Base-by-base conservation (phyloP, 2,113 vertebrate species). In the Scalopus aquaticus region DNA sequence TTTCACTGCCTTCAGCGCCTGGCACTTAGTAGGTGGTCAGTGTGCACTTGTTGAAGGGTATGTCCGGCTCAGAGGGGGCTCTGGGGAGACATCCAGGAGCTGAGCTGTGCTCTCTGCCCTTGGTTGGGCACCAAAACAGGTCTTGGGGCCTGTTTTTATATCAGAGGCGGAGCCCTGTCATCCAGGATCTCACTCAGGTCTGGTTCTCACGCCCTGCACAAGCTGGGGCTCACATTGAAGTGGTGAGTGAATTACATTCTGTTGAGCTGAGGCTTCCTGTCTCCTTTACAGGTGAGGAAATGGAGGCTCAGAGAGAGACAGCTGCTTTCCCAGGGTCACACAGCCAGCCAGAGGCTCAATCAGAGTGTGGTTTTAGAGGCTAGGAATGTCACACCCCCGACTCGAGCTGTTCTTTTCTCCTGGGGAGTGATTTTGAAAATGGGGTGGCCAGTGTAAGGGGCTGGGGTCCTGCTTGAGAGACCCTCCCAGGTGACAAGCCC, bases 21-120 rank as follows among this genome's bases (percentile, higher is more conserved):
- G 58, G 69, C n/a, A n/a, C n/a, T n/a, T n/a, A n/a, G n/a, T n/a
- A n/a, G n/a, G n/a, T n/a, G n/a, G n/a, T n/a, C n/a, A n/a, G n/a
- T 2, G 20, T 28, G 16, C 13, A 1, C 9, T 28, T 44, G 24
- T 5, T n/a, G 24, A 49, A 6, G 24, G n/a, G 24, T n/a, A 2
- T 12, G 12, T 86, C 42, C 13, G 35, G 2, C 7, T 37, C 19
- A 13, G 65, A 26, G 16, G 6, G 17, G 26, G n/a, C 0, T 0
- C 13, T 30, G 54, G 44, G 60, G 15, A 81, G 32, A 12, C 1
- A 2, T 5, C 30, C 30, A 6, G 37, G 70, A 22, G 30, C 35
- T 4, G 0, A 9, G 69, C 90, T 69, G 39, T 60, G 51, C 32
- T 49, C 51, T 80, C 49, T 30, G 54, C 65, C 86, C 32, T 77